Evolutionary conservation across 2,797 vertebrate genomes (phyloP).

Genomic region (Aulostomus chinensis): DNA sequence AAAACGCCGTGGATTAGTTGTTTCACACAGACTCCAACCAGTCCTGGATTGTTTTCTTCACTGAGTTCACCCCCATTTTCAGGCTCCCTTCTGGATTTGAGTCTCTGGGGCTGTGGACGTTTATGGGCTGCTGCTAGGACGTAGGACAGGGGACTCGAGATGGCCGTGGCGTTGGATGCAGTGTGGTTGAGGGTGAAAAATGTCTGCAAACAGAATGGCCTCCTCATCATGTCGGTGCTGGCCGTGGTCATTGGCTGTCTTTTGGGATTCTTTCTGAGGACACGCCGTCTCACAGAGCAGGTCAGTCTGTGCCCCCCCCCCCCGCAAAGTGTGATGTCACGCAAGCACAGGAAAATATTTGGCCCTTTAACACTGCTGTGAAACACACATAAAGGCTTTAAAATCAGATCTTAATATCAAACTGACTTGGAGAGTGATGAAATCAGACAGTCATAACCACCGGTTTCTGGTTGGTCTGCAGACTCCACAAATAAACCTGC

Average conservation of each 20-base stretch:
- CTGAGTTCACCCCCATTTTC: background rate
- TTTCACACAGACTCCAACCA: constrained; percentile 14
- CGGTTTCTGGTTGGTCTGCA: no score
- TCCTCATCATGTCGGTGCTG: constrained; percentile 94
- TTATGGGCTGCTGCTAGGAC: constrained; percentile 80
- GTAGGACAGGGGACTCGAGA: constrained; percentile 67
- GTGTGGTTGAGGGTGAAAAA: constrained; percentile 88
- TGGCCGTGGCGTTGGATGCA: constrained; percentile 88
- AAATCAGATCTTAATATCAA: no score
- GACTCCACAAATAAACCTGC: no score
- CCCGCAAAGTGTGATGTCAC: constrained; percentile 18
- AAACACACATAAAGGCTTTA: no score
- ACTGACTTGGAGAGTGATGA: no score
- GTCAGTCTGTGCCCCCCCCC: constrained; percentile 73
- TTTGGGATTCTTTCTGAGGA: constrained; percentile 94
- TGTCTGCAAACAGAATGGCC: constrained; percentile 91
- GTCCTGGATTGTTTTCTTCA: constrained; percentile 4
- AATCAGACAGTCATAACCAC: no score
- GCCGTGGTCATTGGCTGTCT: constrained; percentile 94
- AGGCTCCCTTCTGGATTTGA: constrained; percentile 43
- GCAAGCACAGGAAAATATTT: background rate
- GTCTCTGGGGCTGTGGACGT: constrained; percentile 28
- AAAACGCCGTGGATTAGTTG: constrained; percentile 28
- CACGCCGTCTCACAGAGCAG: constrained; percentile 91
- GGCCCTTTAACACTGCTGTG: no score